These are phyloP conservation scores for Centroberyx gerrardi DNA, from an alignment of 2,797 vertebrate species.

Conservation along the genomic window DNA sequence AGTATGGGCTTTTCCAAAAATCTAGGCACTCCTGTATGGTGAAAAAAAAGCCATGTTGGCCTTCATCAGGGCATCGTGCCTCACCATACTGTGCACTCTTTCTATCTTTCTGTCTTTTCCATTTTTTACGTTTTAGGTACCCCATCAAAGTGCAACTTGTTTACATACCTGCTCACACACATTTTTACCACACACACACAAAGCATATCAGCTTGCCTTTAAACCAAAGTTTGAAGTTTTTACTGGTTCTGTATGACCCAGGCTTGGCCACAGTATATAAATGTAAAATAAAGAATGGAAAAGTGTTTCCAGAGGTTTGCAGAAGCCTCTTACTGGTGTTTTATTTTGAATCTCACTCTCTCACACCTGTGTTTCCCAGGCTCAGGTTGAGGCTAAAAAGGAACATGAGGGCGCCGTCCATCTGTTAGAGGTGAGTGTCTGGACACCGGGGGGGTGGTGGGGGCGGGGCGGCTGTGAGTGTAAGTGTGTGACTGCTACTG, in stretches of 20 bases:
- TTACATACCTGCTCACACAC: too few species aligned
- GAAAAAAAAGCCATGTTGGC: too few species aligned
- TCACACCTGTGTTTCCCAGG: constrained; percentile 84
- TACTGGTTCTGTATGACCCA: too few species aligned
- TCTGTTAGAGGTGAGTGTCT: constrained; percentile 95
- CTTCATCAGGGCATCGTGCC: too few species aligned
- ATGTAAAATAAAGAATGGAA: background rate
- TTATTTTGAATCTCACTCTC: constrained; percentile 29
- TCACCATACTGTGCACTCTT: too few species aligned
- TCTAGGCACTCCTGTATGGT: too few species aligned
- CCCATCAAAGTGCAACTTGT: too few species aligned
- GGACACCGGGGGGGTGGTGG: constrained; percentile 29
- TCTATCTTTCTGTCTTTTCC: too few species aligned
- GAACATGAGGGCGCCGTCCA: constrained; percentile 98
- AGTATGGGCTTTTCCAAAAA: too few species aligned
- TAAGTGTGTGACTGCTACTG: constrained; percentile 50
- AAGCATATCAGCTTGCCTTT: background rate
- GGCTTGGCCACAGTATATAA: background rate
- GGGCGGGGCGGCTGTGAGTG: constrained; percentile 25
- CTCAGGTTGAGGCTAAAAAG: constrained; percentile 99
- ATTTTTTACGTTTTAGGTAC: too few species aligned
- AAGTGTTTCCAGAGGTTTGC: background rate
- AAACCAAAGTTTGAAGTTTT: too few species aligned
- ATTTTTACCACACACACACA: too few species aligned
- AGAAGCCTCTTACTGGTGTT: background rate